Conservation (phyloP, 2,113 vertebrate genomes). For the Pangasianodon hypophthalmus region DNA sequence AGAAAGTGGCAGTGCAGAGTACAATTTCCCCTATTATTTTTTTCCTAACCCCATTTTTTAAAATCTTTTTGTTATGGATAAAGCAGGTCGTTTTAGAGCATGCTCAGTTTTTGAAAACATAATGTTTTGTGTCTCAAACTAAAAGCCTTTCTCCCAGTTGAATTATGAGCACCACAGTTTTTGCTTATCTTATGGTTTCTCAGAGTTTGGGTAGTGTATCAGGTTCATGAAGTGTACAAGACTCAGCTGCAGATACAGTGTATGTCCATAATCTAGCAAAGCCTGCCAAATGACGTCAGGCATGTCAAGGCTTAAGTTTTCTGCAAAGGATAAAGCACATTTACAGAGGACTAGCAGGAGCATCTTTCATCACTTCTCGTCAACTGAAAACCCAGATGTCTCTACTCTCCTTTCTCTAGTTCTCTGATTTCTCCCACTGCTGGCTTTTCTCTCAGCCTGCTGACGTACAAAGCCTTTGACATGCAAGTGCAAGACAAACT, state of each 20-base stretch:
- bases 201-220: not conserved
- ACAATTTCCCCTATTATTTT: not conserved
- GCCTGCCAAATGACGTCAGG: slow-evolving; percentile 35
- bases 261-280: slow-evolving; percentile 1
- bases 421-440: slow-evolving; percentile 30
- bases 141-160: not conserved
- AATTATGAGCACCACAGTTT: not conserved
- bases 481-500: slow-evolving; percentile 40
- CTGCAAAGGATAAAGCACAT: slow-evolving; percentile 27
- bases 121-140: not conserved
- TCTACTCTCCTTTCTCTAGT: slow-evolving; percentile 27
- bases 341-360: not conserved
- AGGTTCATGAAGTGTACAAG: not conserved
- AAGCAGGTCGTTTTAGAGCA: not conserved
- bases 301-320: slow-evolving; percentile 10
- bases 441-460: slow-evolving; percentile 49
- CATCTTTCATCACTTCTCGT: slow-evolving; percentile 10
- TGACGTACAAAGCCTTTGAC: slow-evolving; percentile 55
- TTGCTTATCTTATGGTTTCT: slow-evolving; percentile 11
- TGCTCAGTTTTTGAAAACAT: not conserved
- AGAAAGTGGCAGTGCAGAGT: not conserved
- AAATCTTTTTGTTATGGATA: not conserved
- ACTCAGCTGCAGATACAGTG: slow-evolving; percentile 7
- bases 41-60: not conserved
- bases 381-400: slow-evolving; percentile 22